phyloP scores from a whole-genome alignment of 2,888 invertebrate genomes.

The Iselma pallidipennis region DNA sequence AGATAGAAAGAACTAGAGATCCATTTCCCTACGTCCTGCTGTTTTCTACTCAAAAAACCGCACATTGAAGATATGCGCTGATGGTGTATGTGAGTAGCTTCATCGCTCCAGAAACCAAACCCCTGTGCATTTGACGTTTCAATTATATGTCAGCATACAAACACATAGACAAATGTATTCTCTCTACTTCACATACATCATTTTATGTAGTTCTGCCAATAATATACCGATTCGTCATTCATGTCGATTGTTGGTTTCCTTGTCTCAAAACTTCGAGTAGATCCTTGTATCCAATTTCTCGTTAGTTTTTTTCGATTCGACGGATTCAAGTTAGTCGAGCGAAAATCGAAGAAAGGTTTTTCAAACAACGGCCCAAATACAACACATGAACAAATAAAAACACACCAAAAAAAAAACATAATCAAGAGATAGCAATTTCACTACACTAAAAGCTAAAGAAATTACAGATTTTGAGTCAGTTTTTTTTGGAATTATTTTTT shows the following conservation, averaged over 20 bases:
- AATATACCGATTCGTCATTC: constrained; percentile 8
- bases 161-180: not conserved
- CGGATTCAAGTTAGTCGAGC: not conserved
- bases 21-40: not conserved
- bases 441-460: no score
- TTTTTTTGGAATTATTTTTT: no score
- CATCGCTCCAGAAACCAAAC: not conserved
- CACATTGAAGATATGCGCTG: constrained; percentile 2
- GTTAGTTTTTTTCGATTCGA: not conserved
- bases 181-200: not conserved
- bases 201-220: not conserved
- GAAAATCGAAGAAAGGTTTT: not conserved
- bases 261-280: not conserved
- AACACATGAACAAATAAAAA: not conserved
- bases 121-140: constrained; percentile 8
- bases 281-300: constrained; percentile 2
- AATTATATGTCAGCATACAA: constrained; percentile 4
- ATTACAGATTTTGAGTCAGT: no score
- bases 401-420: not conserved
- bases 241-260: constrained; percentile 7
- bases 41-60: not conserved
- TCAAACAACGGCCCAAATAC: not conserved
- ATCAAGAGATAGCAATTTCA: no score
- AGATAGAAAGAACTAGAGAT: not conserved
- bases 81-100: not conserved